These are phyloP conservation scores for Caracal caracal DNA, from an alignment of 2,113 vertebrate genomes.

Conservation along the genomic window DNA sequence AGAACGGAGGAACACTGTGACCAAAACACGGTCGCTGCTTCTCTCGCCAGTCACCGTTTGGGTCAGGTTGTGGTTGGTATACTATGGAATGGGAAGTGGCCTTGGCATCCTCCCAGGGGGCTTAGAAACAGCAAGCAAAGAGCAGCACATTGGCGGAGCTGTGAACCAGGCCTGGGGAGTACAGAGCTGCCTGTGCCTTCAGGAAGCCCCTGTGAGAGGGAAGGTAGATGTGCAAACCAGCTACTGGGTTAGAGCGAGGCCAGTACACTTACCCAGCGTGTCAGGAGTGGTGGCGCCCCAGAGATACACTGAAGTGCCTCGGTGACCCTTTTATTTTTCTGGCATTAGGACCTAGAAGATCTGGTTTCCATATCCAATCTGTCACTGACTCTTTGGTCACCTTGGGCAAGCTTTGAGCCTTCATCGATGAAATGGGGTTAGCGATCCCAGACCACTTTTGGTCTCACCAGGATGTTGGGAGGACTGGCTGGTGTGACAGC, in stretches of 20 bases:
- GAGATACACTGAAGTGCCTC: neutral
- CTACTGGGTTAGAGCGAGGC: neutral
- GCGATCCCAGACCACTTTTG: neutral
- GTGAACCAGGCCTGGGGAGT: neutral
- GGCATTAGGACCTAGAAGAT: neutral
- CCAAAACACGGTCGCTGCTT: neutral
- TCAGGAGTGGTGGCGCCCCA: neutral
- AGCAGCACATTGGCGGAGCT: neutral
- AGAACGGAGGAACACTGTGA: neutral
- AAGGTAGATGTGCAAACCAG: rapidly evolving
- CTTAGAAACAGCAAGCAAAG: neutral
- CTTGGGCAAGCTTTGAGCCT: neutral
- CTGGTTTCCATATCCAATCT: neutral
- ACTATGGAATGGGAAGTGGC: neutral
- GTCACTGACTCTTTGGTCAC: neutral
- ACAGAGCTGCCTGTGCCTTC: neutral
- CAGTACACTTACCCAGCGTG: rapidly evolving
- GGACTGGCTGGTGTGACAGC: neutral
- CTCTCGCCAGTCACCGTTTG: neutral
- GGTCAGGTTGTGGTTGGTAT: neutral
- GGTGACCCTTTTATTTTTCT: neutral
- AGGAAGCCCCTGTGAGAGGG: neutral
- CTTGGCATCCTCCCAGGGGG: neutral
- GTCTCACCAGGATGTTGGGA: neutral
- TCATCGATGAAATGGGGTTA: neutral